These are phyloP conservation scores for Pomacea canaliculata DNA, from an alignment of 2,888 invertebrate genomes.

Conservation along the genomic window DNA sequence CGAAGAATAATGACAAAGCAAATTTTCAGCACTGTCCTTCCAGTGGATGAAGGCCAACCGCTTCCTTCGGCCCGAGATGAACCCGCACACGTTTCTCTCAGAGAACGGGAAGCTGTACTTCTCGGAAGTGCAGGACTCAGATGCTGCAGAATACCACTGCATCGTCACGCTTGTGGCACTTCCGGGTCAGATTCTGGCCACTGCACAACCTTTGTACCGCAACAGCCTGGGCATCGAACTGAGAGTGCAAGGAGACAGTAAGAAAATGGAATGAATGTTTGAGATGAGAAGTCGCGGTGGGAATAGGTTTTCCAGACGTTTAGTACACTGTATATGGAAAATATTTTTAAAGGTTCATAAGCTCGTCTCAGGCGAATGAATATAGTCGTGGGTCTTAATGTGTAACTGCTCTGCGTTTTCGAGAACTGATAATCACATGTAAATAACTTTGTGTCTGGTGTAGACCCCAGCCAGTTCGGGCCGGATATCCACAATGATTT, in stretches of 20 bases:
- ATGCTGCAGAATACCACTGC: slow-evolving; percentile 47
- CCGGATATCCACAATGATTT: slow-evolving; percentile 81
- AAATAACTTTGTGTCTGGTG: slow-evolving; percentile 69
- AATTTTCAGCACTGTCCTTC: slow-evolving; percentile 71
- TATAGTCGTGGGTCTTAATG: too few species aligned
- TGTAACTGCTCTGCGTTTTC: too few species aligned
- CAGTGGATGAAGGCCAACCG: slow-evolving; percentile 94
- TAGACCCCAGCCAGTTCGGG: slow-evolving; percentile 43
- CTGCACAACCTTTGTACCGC: slow-evolving; percentile 31
- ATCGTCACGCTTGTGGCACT: slow-evolving; percentile 34
- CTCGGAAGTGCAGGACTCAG: slow-evolving; percentile 88
- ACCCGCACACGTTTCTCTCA: slow-evolving; percentile 86
- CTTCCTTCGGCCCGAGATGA: slow-evolving; percentile 91
- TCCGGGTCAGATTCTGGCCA: slow-evolving; percentile 40
- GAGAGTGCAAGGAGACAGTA: slow-evolving; percentile 43
- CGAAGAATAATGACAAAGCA: too few species aligned
- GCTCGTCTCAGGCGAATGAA: neutral
- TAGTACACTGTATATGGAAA: neutral
- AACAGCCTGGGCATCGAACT: slow-evolving; percentile 51
- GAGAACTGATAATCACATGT: too few species aligned
- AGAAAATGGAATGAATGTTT: slow-evolving; percentile 18
- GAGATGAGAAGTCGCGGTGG: neutral
- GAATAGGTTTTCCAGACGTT: neutral
- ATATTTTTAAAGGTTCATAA: neutral
- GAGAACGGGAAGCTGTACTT: slow-evolving; percentile 94